Evolutionary conservation across 2,113 vertebrate genomes (phyloP).

Genomic region (Pseudonaja textilis): DNA sequence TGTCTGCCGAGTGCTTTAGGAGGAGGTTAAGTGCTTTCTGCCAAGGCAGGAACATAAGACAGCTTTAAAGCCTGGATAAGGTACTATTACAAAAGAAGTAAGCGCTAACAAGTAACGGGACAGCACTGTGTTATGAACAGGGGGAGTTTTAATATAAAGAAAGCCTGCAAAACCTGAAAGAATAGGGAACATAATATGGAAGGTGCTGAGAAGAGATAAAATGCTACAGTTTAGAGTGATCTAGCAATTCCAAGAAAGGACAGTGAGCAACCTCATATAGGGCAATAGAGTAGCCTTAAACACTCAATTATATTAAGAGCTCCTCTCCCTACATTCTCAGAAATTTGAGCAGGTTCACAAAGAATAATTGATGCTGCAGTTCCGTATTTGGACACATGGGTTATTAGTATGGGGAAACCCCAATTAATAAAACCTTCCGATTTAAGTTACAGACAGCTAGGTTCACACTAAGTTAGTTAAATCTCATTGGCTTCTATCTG

Average conservation of each 20-base stretch:
- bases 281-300: not conserved
- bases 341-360: not conserved
- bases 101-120: not conserved
- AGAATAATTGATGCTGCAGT: not conserved
- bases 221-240: not conserved
- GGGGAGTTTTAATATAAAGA: not conserved
- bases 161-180: not conserved
- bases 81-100: not conserved
- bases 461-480: not conserved
- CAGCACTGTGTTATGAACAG: not conserved
- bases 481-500: not conserved
- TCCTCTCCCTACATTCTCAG: not conserved
- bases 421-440: not conserved
- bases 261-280: not conserved
- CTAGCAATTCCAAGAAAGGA: not conserved
- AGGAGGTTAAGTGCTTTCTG: conserved; percentile 88
- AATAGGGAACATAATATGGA: not conserved
- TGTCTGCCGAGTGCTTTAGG: conserved; percentile 84
- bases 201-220: not conserved
- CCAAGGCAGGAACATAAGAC: not conserved
- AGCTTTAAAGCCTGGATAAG: not conserved
- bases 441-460: not conserved
- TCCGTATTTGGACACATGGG: not conserved
- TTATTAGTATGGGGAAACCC: not conserved
- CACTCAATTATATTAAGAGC: not conserved